Evolutionary conservation across 2,113 vertebrate species (phyloP), one percentile per base, ranked within the genome.

Genomic region (Pygoscelis antarcticus): DNA sequence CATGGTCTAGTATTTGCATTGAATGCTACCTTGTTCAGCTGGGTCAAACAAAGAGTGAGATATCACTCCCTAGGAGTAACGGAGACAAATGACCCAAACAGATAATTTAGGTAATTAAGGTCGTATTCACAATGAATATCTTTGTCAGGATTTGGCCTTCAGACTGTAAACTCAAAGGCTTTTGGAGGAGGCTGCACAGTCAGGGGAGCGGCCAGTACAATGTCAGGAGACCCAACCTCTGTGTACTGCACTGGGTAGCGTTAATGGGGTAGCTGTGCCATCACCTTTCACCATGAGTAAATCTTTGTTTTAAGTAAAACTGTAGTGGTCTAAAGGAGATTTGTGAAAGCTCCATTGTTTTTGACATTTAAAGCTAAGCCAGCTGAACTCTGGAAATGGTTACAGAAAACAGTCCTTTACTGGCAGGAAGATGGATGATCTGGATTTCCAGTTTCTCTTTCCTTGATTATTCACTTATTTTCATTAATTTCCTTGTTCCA

Each of bases 21-120:
- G 57, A 79, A 71, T 32, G 22, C 55, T 83, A 29, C 51, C 1
- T 1, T 42, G 64, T 51, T 70, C 82, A 88, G 46, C 40, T 29
- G 21, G 34, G 79, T 88, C 78, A 94, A 88, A 90, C 1, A 34
- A 80, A 92, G 74, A 91, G n/a, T 19, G 13, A 86, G 55, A 83
- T 88, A 60, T 25, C 89, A 57, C 51, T 94, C 64, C 83, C 60
- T 44, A 29, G n/a, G 32, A 66, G 34, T 27, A 78, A 62, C 0
- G 1, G 75, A 96, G 90, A 92, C 79, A 86, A 90, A 97, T 97
- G 95, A 86, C 83, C 29, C 5, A 82, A 89, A 82, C 22, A 82
- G 96, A 87, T 93, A 91, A 90, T 90, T 85, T 32, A 80, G 61
- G 13, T 86, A 88, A 77, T 89, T 90, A 57, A 70, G 54, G 13